Percentiles rank a stretch among this genome's conserved stretches.
Conservation (phyloP, 2,888 invertebrate species). For the Parnassius smintheus region DNA sequence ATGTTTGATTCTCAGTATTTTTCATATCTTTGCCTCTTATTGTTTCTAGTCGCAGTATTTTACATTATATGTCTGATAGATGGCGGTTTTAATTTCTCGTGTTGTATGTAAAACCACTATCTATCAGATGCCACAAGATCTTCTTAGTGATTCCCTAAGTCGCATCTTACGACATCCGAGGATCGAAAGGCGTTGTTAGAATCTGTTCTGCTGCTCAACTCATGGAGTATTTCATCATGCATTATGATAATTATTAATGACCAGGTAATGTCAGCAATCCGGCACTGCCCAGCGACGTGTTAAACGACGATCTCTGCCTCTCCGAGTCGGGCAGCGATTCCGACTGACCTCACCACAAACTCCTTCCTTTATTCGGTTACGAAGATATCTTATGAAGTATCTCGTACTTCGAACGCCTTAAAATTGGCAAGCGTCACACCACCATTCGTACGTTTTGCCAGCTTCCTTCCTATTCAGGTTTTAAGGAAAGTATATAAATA, state of each 20-base stretch:
- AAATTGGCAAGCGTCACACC: constrained; percentile 4
- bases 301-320: constrained; percentile 92
- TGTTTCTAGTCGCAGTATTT: too few species aligned
- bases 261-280: constrained; percentile 52
- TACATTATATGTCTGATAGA: too few species aligned
- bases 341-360: constrained; percentile 74
- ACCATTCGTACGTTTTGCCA: constrained; percentile 14
- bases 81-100: too few species aligned
- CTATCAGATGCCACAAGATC: too few species aligned
- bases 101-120: too few species aligned
- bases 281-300: constrained; percentile 83
- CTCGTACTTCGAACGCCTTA: not conserved
- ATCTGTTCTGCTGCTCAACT: too few species aligned
- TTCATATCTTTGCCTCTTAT: too few species aligned
- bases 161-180: too few species aligned
- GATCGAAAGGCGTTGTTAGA: too few species aligned
- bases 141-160: too few species aligned
- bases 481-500: constrained; percentile 30
- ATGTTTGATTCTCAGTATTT: too few species aligned
- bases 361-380: constrained; percentile 35
- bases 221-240: too few species aligned
- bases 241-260: not conserved
- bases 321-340: constrained; percentile 93
- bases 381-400: constrained; percentile 26
- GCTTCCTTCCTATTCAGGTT: constrained; percentile 46